Evolutionary conservation across 2,797 vertebrate genomes (phyloP), one percentile per base, ranked within the genome.

Genomic region (Chaetophractus vellerosus): DNA sequence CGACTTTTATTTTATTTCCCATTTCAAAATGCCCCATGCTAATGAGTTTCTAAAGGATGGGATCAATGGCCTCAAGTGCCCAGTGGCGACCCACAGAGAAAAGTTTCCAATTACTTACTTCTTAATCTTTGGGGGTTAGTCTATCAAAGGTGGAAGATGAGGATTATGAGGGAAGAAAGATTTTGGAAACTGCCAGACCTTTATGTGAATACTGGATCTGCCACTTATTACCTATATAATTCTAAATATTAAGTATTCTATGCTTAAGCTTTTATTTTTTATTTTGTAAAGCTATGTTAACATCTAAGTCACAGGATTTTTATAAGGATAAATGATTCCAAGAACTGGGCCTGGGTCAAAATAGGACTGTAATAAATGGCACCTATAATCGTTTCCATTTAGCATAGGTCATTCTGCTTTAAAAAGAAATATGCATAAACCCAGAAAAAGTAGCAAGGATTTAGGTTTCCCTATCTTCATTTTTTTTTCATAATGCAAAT

Each of bases 261-360:
- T 81, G 4, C 33, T 19, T 69, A 68, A 80, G 28, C 4, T 38
- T 38, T 38, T 38, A 38, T 86, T 63, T 91, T 88, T 63, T 81
- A 15, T 79, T 93, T 52, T 88, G 6, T 85, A 88, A 86, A 93
- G 57, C 15, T 84, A 88, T n/a, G 19, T 87, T 94, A 96, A 95
- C 88, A 94, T 76, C 8, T 55, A 94, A 50, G 63, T 57, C 61
- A 79, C 4, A 92, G 19, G 19, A 14, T 90, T 85, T 94, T 66
- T 93, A 28, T 85, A 92, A 94, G n/a, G 55, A 95, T 85, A 93
- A 93, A 82, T 93, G 38, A 95, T 94, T 93, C 92, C 91, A 94
- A 91, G 52, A 84, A 52, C 3, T 66, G 50, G 28, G 2, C 0
- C 50, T 91, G 41, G 45, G 61, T 94, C 45, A 87, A 69, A 93